Base-by-base conservation (phyloP, 1,140 invertebrate genomes). In the Eriosoma lanigerum region DNA sequence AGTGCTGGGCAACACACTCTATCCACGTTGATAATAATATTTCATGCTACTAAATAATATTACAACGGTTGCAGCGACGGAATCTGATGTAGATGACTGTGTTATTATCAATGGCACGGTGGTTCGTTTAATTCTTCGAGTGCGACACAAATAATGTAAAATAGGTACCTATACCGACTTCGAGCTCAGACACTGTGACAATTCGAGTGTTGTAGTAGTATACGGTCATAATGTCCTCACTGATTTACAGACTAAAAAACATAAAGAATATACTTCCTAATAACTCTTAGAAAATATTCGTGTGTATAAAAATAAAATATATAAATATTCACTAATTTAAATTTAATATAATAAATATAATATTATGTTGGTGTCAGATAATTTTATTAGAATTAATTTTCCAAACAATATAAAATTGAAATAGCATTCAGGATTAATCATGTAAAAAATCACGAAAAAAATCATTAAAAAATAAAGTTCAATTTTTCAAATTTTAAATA, bases 61-160 rank as follows among this genome's bases (percentile, higher is more conserved):
- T 38, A 8, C 8, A 38, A 26, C 66, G 21, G 24, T 21, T 1
- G 24, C 46, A 38, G 73, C 56, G 21, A 54, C 44, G 9, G 38
- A 58, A 76, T 76, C 73, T 58, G 54, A 62, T 48, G 56, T 78
- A 48, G 54, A 78, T 48, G 56, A 78, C 75, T n/a, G 54, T 78
- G 75, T 78, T 46, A 78, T 78, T 78, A 78, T 78, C 75, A 78
- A 78, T 62, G 75, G 75, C 75, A 78, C 56, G 56, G 75, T 78
- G 38, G 54, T 78, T 78, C 75, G 38, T 26, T 78, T 78, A 78
- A 78, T 78, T 78, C 44, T 78, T 62, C 44, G 3, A 52, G 26
- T 19, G 17, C 26, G 46, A 52, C 46, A 72, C 48, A 50, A 38
- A 38, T 38, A 38, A 38, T 38, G 32, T 38, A n/a, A n/a, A n/a